A percentile compares a stretch with the other conserved stretches of the same genome.
phyloP scores from a whole-genome alignment of 1,140 invertebrate genomes.

The Patella vulgata region DNA sequence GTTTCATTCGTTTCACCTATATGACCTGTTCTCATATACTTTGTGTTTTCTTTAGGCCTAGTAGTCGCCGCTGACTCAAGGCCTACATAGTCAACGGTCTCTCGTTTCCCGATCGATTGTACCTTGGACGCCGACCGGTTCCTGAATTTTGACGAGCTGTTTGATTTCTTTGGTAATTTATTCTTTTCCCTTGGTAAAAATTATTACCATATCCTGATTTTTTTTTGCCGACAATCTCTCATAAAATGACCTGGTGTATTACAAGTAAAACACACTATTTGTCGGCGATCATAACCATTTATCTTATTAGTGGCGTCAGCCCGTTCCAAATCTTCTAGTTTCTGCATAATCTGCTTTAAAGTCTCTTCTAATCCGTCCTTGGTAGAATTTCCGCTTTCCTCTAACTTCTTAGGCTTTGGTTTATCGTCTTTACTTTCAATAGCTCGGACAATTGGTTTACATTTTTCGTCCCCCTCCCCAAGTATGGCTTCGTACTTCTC shows the following conservation, averaged over 20 bases:
- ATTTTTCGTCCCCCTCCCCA: constrained; percentile 8
- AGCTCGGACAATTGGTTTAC: not conserved
- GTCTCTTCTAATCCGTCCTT: not conserved
- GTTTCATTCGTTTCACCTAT: not conserved
- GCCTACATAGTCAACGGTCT: constrained; percentile 12
- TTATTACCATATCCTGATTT: not conserved
- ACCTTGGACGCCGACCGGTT: not conserved
- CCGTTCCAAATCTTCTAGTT: not conserved
- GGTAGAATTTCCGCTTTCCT: not conserved
- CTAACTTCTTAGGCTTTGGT: not conserved
- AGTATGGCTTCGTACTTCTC: constrained; percentile 17
- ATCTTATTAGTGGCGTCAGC: not conserved
- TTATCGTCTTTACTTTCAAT: not conserved
- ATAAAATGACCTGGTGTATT: not conserved
- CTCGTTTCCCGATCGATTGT: constrained; percentile 13
- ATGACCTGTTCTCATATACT: not conserved
- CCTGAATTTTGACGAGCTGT: no score
- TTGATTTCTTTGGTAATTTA: no score
- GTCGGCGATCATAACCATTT: not conserved
- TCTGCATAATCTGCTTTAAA: not conserved
- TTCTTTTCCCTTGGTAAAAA: no score
- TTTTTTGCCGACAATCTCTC: not conserved
- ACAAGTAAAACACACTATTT: constrained; percentile 12
- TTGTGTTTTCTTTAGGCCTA: constrained; percentile 1
- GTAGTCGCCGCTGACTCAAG: constrained; percentile 14